These are phyloP conservation scores for Hydractinia symbiolongicarpus DNA, from an alignment of 30 jellyfish, hydroid and myxozoan species.

Conservation along the genomic window DNA sequence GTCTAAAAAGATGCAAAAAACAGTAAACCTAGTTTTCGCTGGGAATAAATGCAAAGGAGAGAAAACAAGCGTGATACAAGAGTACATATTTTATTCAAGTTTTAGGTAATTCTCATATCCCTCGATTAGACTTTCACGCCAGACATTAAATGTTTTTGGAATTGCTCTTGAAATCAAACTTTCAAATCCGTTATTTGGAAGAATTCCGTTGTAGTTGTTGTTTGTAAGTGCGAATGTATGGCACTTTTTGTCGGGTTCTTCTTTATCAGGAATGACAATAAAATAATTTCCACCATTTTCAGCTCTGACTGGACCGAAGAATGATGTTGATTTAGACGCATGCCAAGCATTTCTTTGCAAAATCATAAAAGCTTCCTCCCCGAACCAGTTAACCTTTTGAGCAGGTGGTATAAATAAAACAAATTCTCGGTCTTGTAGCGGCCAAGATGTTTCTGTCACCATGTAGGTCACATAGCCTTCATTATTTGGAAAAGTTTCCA, in stretches of 20 bases:
- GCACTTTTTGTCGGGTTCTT: background rate
- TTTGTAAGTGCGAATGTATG: background rate
- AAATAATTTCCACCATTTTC: background rate
- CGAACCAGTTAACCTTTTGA: background rate
- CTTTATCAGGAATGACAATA: background rate
- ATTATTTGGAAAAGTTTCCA: constrained; percentile 2
- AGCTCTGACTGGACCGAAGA: background rate
- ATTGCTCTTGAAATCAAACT: background rate
- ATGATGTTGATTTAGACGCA: background rate
- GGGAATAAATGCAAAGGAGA: too few relatives aligned
- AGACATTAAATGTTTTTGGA: background rate
- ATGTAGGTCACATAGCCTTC: background rate
- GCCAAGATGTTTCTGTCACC: background rate
- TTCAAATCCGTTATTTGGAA: background rate
- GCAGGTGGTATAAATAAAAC: constrained; percentile 8
- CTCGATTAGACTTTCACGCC: background rate
- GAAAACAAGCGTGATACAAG: background rate
- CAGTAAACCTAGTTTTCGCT: too few relatives aligned
- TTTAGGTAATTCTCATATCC: background rate
- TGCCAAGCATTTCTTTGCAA: background rate
- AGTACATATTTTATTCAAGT: background rate
- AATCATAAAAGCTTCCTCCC: background rate
- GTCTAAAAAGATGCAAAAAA: too few relatives aligned
- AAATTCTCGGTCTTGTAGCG: background rate
- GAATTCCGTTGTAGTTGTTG: background rate